Evolutionary conservation across 53 echinoderm and acorn worm genomes (phyloP).

Genomic region (Arbacia lixula): DNA sequence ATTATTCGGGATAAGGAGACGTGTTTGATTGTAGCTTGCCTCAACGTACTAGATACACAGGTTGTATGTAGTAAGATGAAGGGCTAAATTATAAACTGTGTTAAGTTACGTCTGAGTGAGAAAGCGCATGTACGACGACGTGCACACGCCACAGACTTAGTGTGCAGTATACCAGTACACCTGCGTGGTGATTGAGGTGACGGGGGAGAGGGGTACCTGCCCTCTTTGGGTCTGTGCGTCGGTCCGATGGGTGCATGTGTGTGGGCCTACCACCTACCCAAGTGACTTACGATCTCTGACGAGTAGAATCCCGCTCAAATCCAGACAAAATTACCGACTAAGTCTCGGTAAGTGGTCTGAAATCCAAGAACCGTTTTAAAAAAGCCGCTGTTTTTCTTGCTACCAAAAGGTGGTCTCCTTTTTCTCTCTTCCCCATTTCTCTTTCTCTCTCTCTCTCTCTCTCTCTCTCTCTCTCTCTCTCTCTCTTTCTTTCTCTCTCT

Average conservation of each 20-base stretch:
- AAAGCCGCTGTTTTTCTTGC: conserved; percentile 55
- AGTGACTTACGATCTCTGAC: conserved; percentile 53
- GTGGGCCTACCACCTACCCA: conserved; percentile 53
- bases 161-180: not conserved
- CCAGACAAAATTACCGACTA: conserved; percentile 46
- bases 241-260: conserved; percentile 38
- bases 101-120: no score
- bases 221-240: conserved; percentile 3
- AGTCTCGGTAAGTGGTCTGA: conserved; percentile 59
- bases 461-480: no score
- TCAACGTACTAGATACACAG: no score
- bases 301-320: conserved; percentile 48
- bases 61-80: no score
- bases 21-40: no score
- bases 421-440: no score
- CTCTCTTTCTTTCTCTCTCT: no score
- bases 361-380: conserved; percentile 58
- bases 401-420: conserved; percentile 53
- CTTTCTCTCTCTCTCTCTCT: no score
- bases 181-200: not conserved
- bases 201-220: not conserved
- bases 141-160: not conserved
- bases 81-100: no score
- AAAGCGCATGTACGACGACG: no score
- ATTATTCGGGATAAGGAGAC: no score